A percentile compares a stretch with the other conserved stretches of the same genome.
These are phyloP conservation scores for Aphodius sticticus DNA, from an alignment of 2,888 invertebrate genomes.

Conservation along the genomic window DNA sequence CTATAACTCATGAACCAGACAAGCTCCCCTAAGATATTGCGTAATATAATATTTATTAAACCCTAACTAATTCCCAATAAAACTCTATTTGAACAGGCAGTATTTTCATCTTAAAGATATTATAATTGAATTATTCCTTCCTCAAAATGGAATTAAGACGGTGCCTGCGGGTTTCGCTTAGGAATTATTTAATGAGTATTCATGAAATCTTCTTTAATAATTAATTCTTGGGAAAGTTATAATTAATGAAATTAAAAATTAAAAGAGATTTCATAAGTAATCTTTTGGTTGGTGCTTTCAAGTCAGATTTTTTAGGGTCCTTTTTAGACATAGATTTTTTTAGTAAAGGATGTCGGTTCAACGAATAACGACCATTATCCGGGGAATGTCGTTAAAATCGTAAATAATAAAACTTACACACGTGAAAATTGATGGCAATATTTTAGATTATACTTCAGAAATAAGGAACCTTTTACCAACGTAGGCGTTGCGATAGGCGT, in stretches of 20 bases:
- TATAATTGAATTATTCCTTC: background rate
- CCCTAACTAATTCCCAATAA: background rate
- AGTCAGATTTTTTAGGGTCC: background rate
- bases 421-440: too few relatives aligned
- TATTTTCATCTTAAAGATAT: background rate
- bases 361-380: too few relatives aligned
- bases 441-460: too few relatives aligned
- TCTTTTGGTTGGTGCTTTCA: background rate
- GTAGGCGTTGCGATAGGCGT: too few relatives aligned
- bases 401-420: too few relatives aligned
- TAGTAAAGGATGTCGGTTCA: too few relatives aligned
- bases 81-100: background rate
- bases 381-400: too few relatives aligned
- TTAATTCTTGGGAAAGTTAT: background rate
- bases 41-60: too few relatives aligned
- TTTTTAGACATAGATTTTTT: too few relatives aligned
- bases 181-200: background rate
- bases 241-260: background rate
- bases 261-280: background rate
- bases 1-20: too few relatives aligned
- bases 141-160: background rate
- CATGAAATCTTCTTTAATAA: background rate
- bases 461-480: too few relatives aligned
- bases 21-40: too few relatives aligned
- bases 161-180: background rate